Base-by-base conservation (phyloP, 2,113 vertebrate species). In the Paraplagusia blochii region DNA sequence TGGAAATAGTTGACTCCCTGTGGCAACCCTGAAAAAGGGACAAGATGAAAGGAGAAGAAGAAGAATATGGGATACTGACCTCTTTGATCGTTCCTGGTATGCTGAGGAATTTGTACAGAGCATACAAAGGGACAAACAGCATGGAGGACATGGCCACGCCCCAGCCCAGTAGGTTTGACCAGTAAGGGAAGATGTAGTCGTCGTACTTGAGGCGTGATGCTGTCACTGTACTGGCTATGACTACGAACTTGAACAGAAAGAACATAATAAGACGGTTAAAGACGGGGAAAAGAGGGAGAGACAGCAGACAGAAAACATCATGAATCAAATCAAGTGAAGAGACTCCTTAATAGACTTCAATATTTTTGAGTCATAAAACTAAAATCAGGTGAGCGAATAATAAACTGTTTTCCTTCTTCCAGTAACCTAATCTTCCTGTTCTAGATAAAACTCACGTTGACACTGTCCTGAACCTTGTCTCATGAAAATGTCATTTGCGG, bases 141-240 rank as follows among this genome's bases (percentile, higher is more conserved):
- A 99, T 98, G 12, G 97, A 99, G 39, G 97, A 99, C 59, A 96
- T 76, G 1, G 96, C 95, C 34, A 99, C 88, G 38, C 87, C 86
- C 97, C 97, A 99, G 60, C 97, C 96, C 0, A 97, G 66, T 29
- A 90, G 60, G 55, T 95, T 95, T 69, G 96, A 87, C 97, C 95
- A 98, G 4, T 66, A 7, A 8, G 96, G 97, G 82, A 95, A 98
- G 62, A 86, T 9, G 66, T 99, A 99, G 7, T 95, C 94, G 1
- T 98, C 95, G 0, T 98, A 98, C 77, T 86, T 94, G 73, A 98
- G 88, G 1, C 92, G 89, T 15, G 92, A 92, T 51, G 93, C 91
- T 58, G 92, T 97, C 80, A 95, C 69, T 66, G 96, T 87, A 63
- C 96, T 99, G 79, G 95, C 94, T 69, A 99, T 89, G 29, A 99